Conservation (phyloP, 1,140 invertebrate species). For the Bombus pascuorum region DNA sequence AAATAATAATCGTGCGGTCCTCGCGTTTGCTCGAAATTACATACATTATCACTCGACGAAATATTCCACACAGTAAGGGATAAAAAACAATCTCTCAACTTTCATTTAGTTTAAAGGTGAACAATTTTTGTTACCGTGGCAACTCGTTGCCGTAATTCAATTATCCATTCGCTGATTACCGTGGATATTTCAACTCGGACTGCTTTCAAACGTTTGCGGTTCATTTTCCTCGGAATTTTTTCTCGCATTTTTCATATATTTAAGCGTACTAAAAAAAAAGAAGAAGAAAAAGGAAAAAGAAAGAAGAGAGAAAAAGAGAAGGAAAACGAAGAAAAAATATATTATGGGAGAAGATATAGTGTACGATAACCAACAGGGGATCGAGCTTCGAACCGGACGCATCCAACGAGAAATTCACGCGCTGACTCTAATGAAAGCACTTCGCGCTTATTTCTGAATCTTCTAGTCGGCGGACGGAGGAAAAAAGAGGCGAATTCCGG, state of each 20-base stretch:
- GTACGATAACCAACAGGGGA: background rate
- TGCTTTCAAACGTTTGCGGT: background rate
- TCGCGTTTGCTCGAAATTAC: background rate
- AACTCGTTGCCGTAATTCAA: background rate
- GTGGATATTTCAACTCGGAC: background rate
- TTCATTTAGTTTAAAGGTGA: background rate
- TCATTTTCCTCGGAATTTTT: background rate
- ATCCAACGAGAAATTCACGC: conserved; percentile 1
- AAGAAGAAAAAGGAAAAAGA: background rate
- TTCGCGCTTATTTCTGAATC: conserved; percentile 2
- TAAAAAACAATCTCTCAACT: background rate
- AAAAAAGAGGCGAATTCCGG: background rate
- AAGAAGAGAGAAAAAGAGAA: background rate
- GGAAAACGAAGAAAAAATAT: background rate
- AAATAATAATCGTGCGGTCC: background rate
- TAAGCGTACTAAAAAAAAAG: background rate
- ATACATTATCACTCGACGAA: conserved; percentile 6
- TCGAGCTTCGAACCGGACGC: background rate
- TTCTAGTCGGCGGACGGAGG: background rate
- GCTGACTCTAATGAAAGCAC: background rate
- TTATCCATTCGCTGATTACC: background rate
- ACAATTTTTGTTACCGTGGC: conserved; percentile 2
- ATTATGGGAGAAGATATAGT: background rate
- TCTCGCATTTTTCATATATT: background rate
- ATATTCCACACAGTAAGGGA: background rate